Percentiles rank a stretch among this genome's conserved stretches.
Evolutionary conservation across 2,113 vertebrate species (phyloP).

Genomic region (Herpetotheres cachinnans): DNA sequence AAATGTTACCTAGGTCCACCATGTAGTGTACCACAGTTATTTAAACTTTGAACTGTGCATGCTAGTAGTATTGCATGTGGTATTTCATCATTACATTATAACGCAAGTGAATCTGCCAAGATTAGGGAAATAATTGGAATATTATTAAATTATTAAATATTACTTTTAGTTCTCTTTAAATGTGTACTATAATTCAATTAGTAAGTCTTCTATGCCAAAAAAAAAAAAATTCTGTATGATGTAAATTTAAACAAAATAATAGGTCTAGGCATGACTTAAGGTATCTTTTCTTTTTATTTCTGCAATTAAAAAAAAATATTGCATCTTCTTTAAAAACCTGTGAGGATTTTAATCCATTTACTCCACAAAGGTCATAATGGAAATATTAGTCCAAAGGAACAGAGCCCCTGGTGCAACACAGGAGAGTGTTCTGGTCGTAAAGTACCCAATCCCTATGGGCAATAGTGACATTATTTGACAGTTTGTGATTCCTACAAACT

Average conservation of each 20-base stretch:
- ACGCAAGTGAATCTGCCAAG: constrained; percentile 22
- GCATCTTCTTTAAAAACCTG: background rate
- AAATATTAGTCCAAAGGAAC: background rate
- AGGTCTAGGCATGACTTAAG: background rate
- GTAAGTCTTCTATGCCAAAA: background rate
- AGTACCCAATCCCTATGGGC: background rate
- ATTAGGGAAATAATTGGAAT: background rate
- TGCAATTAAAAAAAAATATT: background rate
- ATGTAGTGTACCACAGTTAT: background rate
- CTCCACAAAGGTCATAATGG: background rate
- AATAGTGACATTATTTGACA: background rate
- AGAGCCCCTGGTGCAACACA: background rate
- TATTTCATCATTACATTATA: constrained; percentile 14
- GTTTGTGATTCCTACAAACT: background rate
- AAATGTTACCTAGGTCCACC: background rate
- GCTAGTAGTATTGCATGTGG: background rate
- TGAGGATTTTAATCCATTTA: background rate
- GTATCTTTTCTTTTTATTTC: background rate
- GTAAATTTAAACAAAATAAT: background rate
- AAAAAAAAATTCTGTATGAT: background rate
- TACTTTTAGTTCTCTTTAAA: background rate
- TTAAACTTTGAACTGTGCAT: background rate
- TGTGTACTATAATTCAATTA: background rate
- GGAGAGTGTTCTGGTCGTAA: background rate
- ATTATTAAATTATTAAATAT: constrained; percentile 16